These are phyloP conservation scores for Megalopta genalis DNA, from an alignment of 1,140 invertebrate genomes.

Conservation along the genomic window DNA sequence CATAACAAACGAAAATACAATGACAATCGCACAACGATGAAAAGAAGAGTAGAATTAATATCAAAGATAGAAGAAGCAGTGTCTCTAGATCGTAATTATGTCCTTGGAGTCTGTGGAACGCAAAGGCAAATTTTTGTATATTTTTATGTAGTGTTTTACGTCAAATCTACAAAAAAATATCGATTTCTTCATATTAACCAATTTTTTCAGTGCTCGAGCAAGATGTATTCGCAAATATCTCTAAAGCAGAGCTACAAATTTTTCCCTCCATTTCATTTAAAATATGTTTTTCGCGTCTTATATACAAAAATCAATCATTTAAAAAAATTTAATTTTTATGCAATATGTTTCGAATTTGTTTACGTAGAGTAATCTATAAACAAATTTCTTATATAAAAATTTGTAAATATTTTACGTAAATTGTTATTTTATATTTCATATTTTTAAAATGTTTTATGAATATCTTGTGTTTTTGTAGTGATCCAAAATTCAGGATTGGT, in stretches of 20 bases:
- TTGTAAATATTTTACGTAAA: not conserved
- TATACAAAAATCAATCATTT: not conserved
- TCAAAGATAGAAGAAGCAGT: constrained; percentile 62
- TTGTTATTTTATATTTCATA: constrained; percentile 1
- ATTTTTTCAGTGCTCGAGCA: not conserved
- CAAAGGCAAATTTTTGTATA: constrained; percentile 60
- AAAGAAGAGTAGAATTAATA: constrained; percentile 57
- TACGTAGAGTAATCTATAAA: not conserved
- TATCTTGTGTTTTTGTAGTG: constrained; percentile 57
- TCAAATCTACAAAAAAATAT: constrained; percentile 27
- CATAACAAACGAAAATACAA: constrained; percentile 36
- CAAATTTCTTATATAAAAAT: not conserved
- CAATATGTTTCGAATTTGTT: not conserved
- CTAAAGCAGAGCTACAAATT: not conserved
- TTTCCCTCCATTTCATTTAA: constrained; percentile 16
- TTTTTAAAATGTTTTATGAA: constrained; percentile 20
- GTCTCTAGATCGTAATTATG: constrained; percentile 66
- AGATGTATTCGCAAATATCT: not conserved
- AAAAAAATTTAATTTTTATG: not conserved
- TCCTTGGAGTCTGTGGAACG: constrained; percentile 70
- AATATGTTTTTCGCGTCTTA: not conserved
- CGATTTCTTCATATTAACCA: not conserved
- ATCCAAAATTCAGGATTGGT: constrained; percentile 73
- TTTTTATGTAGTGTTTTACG: constrained; percentile 26
- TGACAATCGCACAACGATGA: constrained; percentile 15